Conservation (phyloP, 2,888 invertebrate genomes). For the Brachypalpus laphriformis region DNA sequence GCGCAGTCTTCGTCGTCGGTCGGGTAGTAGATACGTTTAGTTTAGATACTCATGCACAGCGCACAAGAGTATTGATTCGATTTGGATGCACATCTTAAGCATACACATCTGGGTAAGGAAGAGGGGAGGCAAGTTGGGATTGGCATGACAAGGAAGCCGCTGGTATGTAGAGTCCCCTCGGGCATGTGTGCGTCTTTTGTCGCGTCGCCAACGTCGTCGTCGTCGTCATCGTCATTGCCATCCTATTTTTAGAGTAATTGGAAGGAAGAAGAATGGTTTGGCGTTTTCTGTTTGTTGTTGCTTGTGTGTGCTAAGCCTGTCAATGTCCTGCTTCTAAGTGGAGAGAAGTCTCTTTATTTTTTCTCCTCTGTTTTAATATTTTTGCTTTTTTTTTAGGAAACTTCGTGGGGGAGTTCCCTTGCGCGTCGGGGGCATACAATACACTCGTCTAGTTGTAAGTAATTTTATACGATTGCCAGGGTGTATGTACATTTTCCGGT, state of each 20-base stretch:
- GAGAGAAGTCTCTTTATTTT: background rate
- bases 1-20: conserved; percentile 2
- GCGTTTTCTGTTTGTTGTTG: conserved; percentile 48
- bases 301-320: conserved; percentile 50
- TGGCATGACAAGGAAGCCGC: conserved; percentile 8
- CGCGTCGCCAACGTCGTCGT: conserved; percentile 16
- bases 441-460: conserved; percentile 26
- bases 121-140: background rate
- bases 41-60: conserved; percentile 11
- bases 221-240: conserved; percentile 22
- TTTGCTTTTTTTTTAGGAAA: background rate
- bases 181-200: conserved; percentile 53
- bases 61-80: conserved; percentile 40
- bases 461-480: conserved; percentile 33
- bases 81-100: conserved; percentile 52
- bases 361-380: background rate
- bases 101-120: background rate
- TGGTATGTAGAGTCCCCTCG: conserved; percentile 24
- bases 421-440: background rate
- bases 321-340: conserved; percentile 58
- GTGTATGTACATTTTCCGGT: conserved; percentile 55
- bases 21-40: background rate
- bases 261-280: conserved; percentile 65
- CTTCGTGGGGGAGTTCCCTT: conserved; percentile 38
- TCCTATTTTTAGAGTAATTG: conserved; percentile 67